Evolutionary conservation across 2,113 vertebrate species (phyloP), one percentile per base, ranked within the genome.

Genomic region (Cepphus grylle): DNA sequence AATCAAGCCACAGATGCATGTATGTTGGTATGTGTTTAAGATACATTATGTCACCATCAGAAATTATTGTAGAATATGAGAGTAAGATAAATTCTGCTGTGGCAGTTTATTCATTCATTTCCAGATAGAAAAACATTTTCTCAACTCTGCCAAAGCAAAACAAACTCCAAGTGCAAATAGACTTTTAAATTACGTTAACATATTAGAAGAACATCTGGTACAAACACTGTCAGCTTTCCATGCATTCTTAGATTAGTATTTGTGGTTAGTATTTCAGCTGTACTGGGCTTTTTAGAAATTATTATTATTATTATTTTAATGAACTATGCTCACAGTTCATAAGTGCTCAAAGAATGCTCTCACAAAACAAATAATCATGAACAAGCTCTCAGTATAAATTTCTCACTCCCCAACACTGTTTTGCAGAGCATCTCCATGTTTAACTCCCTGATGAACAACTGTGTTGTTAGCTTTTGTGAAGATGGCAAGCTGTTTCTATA

Each of bases 251-350:
- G 88, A 78, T 50, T 93, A 82, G 81, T 93, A 96, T 96, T 95
- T 96, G 95, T 87, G 66, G 56, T 94, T 94, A 96, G 77, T 89
- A 91, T 95, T 95, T 94, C 90, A 95, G 88, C 58, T 97, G 93
- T 50, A 61, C 40, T 69, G 88, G 77, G 34, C 6, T 55, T 47
- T 42, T 56, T 32, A 23, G 17, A 12, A 4, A 45, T 20, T 62
- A 12, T 67, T 43, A 45, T 20, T 62, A 12, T 67, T 43, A 22
- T 55, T 74, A 40, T 80, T 53, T 27, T 22, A 26, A 73, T 72
- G 47, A 79, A 63, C 53, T 74, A 53, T 19, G 22, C 23, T 93
- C 27, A 84, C 17, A 76, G 55, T 55, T 71, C 79, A 61, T 61
- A 80, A 80, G 65, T 27, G 38, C 11, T 80, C 45, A 93, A 82